These are phyloP conservation scores for Osmerus mordax DNA, from an alignment of 2,113 vertebrate species.

Conservation along the genomic window DNA sequence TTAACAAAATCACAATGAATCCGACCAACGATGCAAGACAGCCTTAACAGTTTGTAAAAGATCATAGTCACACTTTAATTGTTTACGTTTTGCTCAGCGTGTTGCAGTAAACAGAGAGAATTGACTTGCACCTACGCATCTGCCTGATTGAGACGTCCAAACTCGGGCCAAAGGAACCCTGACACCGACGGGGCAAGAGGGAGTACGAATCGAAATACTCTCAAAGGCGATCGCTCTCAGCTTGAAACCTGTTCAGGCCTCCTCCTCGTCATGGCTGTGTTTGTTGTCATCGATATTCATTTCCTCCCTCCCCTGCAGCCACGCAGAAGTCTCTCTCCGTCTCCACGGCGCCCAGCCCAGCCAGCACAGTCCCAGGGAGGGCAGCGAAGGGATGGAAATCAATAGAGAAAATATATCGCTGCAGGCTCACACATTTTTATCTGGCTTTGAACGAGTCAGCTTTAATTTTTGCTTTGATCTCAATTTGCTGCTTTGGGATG, in stretches of 20 bases:
- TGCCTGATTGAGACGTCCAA: background rate
- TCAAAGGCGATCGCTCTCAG: constrained; percentile 20
- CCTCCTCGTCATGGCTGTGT: constrained; percentile 56
- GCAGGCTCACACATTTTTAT: constrained; percentile 76
- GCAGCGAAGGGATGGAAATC: constrained; percentile 71
- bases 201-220: background rate
- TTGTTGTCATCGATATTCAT: constrained; percentile 57
- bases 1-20: constrained; percentile 37
- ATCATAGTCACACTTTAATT: constrained; percentile 1
- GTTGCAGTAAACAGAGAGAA: constrained; percentile 43
- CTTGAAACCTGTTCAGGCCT: constrained; percentile 40
- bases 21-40: constrained; percentile 34
- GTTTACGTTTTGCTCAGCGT: constrained; percentile 21
- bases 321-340: constrained; percentile 48
- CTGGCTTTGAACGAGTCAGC: constrained; percentile 79
- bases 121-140: constrained; percentile 19
- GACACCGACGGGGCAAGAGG: background rate
- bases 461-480: constrained; percentile 81
- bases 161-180: too few relatives aligned
- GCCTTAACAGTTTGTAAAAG: background rate
- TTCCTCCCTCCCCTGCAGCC: constrained; percentile 45
- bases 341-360: constrained; percentile 56
- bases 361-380: constrained; percentile 60
- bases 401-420: constrained; percentile 76
- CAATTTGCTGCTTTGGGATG: constrained; percentile 75